A percentile compares a stretch with the other conserved stretches of the same genome.
These are phyloP conservation scores for Chiloscyllium plagiosum DNA, from an alignment of 2,113 vertebrate genomes.

Conservation along the genomic window DNA sequence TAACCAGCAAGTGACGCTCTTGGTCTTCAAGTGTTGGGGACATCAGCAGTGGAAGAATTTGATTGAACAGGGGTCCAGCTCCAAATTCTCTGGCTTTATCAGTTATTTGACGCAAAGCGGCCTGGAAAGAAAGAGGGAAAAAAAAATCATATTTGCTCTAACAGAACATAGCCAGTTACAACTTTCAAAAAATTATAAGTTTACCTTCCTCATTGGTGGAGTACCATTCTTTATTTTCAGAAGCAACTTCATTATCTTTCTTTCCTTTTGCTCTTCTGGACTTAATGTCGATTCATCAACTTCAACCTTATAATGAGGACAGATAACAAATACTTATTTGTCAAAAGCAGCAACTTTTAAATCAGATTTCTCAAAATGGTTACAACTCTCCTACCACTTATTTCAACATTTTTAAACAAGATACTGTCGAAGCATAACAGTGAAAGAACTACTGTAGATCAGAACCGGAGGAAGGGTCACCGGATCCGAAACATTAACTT, in stretches of 20 bases:
- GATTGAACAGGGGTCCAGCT: constrained; percentile 91
- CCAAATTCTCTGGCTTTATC: constrained; percentile 97
- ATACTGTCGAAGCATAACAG: neutral
- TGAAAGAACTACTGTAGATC: no score
- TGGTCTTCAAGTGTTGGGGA: constrained; percentile 97
- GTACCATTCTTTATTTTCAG: constrained; percentile 98
- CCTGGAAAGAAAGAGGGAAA: constrained; percentile 53
- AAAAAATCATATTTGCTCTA: neutral
- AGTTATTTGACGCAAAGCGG: constrained; percentile 90
- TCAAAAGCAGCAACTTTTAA: neutral
- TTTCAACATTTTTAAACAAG: neutral
- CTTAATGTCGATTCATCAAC: constrained; percentile 96
- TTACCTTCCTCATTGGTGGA: constrained; percentile 94
- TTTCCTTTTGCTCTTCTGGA: constrained; percentile 95
- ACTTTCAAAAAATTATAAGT: neutral
- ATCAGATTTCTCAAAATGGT: neutral
- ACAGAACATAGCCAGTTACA: neutral
- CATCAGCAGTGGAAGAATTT: constrained; percentile 94
- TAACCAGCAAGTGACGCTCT: constrained; percentile 93
- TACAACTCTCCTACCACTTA: neutral
- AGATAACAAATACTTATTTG: neutral
- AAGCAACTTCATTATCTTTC: constrained; percentile 98
- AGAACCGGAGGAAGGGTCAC: no score
- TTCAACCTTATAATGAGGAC: constrained; percentile 70
- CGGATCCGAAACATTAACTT: no score